These are phyloP conservation scores for Rhyacichthys aspro DNA, from an alignment of 2,797 vertebrate genomes.

Conservation along the genomic window DNA sequence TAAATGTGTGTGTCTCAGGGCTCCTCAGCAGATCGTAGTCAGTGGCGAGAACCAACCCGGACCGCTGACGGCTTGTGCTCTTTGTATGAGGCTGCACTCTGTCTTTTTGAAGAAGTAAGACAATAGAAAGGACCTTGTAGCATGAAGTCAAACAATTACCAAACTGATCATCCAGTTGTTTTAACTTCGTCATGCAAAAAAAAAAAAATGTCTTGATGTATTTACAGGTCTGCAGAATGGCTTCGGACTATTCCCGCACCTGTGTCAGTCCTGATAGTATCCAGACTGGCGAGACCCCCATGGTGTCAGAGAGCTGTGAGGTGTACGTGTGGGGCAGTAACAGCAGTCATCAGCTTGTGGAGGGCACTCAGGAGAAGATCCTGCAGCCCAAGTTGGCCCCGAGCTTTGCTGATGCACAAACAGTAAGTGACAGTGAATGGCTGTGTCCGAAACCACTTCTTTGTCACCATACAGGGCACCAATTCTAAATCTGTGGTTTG, in stretches of 20 bases:
- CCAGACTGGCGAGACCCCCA: conserved; percentile 89
- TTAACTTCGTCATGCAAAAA: too few species aligned
- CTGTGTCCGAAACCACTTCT: too few species aligned
- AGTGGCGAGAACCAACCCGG: conserved; percentile 94
- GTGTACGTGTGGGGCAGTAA: conserved; percentile 92
- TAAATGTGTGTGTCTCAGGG: conserved; percentile 76
- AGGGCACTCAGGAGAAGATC: conserved; percentile 87
- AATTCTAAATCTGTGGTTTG: too few species aligned
- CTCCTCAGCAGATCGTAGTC: conserved; percentile 93
- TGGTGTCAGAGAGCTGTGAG: conserved; percentile 95
- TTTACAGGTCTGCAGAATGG: conserved; percentile 94
- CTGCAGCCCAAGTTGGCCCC: conserved; percentile 84
- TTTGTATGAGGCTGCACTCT: conserved; percentile 93
- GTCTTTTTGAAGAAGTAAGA: conserved; percentile 93
- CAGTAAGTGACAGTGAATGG: conserved; percentile 58
- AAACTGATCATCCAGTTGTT: too few species aligned
- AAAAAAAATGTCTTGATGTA: not conserved
- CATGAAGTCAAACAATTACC: too few species aligned
- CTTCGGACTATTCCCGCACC: conserved; percentile 96
- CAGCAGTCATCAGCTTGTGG: conserved; percentile 87
- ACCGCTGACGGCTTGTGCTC: conserved; percentile 92
- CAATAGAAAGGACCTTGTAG: not conserved
- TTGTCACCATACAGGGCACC: too few species aligned
- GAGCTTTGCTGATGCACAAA: conserved; percentile 84
- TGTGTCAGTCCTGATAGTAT: conserved; percentile 97